phyloP scores from a whole-genome alignment of 2,113 vertebrate species.

The Orycteropus afer region DNA sequence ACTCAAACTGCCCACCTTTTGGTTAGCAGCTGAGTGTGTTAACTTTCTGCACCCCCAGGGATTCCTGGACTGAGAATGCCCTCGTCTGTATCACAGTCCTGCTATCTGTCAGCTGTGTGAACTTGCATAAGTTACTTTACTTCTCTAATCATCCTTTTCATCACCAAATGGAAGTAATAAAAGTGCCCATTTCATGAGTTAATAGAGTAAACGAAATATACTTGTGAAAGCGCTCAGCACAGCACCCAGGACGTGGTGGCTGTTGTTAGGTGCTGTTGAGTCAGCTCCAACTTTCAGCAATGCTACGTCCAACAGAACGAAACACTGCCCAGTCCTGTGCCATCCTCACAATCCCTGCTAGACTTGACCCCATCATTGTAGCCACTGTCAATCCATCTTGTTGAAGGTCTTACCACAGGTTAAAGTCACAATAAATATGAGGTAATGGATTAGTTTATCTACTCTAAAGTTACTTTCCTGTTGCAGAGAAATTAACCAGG shows the following conservation, averaged over 20 bases:
- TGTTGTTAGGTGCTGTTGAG: too few species aligned
- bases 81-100: neutral
- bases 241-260: neutral
- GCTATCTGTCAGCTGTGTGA: neutral
- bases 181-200: neutral
- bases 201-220: conserved; percentile 6
- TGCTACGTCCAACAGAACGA: too few species aligned
- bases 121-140: neutral
- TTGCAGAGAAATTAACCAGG: conserved; percentile 2
- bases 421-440: neutral
- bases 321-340: too few species aligned
- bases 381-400: too few species aligned
- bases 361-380: too few species aligned
- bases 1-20: neutral
- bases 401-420: too few species aligned
- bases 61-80: neutral
- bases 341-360: too few species aligned
- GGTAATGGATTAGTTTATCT: neutral
- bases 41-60: too few species aligned
- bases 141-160: conserved; percentile 13
- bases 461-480: neutral
- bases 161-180: neutral
- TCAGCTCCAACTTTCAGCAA: too few species aligned
- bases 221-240: conserved; percentile 2
- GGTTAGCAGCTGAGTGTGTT: neutral